Base-by-base conservation (phyloP, 1,140 invertebrate species). In the Lepidurus packardi region DNA sequence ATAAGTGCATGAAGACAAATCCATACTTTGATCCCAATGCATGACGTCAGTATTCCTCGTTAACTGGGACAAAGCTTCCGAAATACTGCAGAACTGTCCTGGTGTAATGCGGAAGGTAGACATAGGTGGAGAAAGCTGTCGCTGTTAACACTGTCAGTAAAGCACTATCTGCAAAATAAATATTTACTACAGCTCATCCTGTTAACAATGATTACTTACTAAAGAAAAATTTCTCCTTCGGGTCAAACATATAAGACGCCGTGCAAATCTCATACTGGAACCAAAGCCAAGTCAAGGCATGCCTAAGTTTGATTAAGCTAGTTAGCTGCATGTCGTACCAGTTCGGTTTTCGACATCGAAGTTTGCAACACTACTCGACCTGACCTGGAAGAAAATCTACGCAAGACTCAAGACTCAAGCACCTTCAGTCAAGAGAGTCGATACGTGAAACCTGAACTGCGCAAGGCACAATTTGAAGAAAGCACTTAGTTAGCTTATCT, bases 21-120 rank as follows among this genome's bases (percentile, higher is more conserved):
- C 34, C 34, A 34, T 34, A 34, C 34, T 34, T 34, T 34, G 34
- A 34, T 34, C 34, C 2, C 3, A 34, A 34, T 34, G 34, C 34
- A 34, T 34, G 34, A 34, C 34, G 34, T 34, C 34, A 34, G 34
- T 34, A 7, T 9, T 16, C 21, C 53, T 65, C 21, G 13, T 65
- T 65, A 7, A 65, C n/a, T 65, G 21, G 9, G 8, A 9, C 16
- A 65, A 65, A 9, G 21, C 53, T 13, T 21, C 53, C 53, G 3
- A 65, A 7, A 16, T 65, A 65, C 16, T 65, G 16, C 8, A 65
- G 8, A 21, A 65, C 16, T 7, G 53, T 11, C 8, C 21, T 65
- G 53, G 53, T 65, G 53, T 65, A 65, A 65, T 65, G 53, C n/a
- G 53, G 53, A 13, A 65, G 53, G 53, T 65, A 65, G 53, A 65